Evolutionary conservation across 2,113 vertebrate genomes (phyloP), one percentile per base, ranked within the genome.

Genomic region (Thalassarche chlororhynchos): DNA sequence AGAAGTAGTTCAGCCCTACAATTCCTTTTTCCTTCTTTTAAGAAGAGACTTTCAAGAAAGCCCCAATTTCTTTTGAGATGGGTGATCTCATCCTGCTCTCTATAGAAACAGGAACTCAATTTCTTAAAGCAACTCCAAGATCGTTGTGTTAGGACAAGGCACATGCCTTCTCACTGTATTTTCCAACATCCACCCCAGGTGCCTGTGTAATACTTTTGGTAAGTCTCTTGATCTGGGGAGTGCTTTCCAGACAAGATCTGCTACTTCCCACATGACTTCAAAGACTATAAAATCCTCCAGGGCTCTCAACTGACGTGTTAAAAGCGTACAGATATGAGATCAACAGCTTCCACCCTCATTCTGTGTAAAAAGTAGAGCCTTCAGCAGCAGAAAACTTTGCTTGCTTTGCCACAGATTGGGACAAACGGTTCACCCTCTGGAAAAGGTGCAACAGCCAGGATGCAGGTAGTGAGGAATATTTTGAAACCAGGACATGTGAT

Each of bases 261-360:
- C 66, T 82, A 32, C 85, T 93, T 94, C 58, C 71, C 83, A 89
- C 76, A 40, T 34, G 46, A 92, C 65, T 96, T 94, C 82, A 91
- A 78, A 95, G 87, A 57, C 52, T 54, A 23, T 17, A 60, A 78
- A 90, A 72, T 61, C 82, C 90, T 90, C 65, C 88, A 77, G 68
- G 80, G 75, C 79, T 86, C 80, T 52, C 68, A 92, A 44, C 21
- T 71, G 84, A 74, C 46, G 68, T 1, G 9, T 62, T 87, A 60
- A 8, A 77, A 81, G 52, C 40, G 40, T 5, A 75, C 0, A 1
- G 90, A 49, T 70, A 46, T 29, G 77, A 93, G 64, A 44, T 87
- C 90, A 91, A 24, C 69, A 91, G 77, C 72, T 91, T 84, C 81
- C 74, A 89, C 14, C 16, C 58, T 69, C 68, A 15, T 34, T 21